Percentiles rank a stretch among this genome's conserved stretches.
Evolutionary conservation across 2,797 vertebrate species (phyloP).

Genomic region (Gymnoscopelus microlampas): DNA sequence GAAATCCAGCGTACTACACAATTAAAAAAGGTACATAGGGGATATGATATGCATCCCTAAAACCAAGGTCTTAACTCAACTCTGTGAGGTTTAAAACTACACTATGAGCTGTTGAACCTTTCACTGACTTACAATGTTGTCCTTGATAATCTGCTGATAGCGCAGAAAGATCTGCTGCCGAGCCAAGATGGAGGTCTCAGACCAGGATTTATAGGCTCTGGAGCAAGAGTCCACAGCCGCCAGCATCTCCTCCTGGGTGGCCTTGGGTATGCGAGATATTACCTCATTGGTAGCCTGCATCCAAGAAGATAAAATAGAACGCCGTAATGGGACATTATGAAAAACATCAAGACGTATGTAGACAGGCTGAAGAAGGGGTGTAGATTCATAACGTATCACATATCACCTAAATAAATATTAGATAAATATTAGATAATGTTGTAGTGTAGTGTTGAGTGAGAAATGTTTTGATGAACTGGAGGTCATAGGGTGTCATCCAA

Average conservation of each 20-base stretch:
- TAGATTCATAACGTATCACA: too few relatives aligned
- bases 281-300: constrained; percentile 93
- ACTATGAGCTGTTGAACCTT: constrained; percentile 14
- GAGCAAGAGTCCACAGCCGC: constrained; percentile 90
- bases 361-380: too few relatives aligned
- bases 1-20: too few relatives aligned
- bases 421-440: too few relatives aligned
- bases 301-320: neutral
- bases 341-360: neutral
- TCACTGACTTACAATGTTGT: constrained; percentile 90
- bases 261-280: constrained; percentile 89
- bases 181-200: constrained; percentile 90
- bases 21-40: neutral
- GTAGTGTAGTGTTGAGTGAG: too few relatives aligned
- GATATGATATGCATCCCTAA: neutral
- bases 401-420: too few relatives aligned
- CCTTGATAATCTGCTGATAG: constrained; percentile 97
- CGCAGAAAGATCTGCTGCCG: constrained; percentile 94
- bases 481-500: too few relatives aligned
- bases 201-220: constrained; percentile 87
- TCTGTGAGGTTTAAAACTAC: neutral
- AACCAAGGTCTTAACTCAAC: too few relatives aligned
- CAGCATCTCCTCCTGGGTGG: constrained; percentile 92
- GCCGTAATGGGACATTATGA: neutral
- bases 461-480: too few relatives aligned